Evolutionary conservation across 2,797 vertebrate genomes (phyloP).

Genomic region (Macropus fuliginosus): DNA sequence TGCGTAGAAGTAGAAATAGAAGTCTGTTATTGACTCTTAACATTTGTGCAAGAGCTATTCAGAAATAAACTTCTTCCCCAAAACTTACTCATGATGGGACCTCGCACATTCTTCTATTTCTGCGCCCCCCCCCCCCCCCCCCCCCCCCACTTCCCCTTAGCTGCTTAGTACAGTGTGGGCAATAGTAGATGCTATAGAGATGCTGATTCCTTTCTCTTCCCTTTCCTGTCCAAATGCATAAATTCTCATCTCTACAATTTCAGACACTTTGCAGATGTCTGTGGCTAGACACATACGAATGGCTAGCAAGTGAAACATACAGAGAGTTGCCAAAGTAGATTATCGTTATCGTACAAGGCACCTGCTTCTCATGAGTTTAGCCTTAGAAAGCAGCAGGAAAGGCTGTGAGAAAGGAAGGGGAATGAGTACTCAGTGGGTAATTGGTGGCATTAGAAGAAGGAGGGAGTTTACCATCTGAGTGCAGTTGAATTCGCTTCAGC

Average conservation of each 20-base stretch:
- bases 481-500: neutral
- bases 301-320: neutral
- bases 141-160: neutral
- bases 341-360: neutral
- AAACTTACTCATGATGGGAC: slow-evolving; percentile 64
- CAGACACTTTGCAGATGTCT: neutral
- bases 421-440: neutral
- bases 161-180: neutral
- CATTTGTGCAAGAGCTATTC: slow-evolving; percentile 32
- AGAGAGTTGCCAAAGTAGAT: neutral
- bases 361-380: neutral
- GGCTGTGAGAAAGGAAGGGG: neutral
- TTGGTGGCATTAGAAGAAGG: neutral
- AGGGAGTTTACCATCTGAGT: neutral
- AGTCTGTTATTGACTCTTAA: slow-evolving; percentile 14
- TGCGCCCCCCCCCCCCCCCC: neutral
- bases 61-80: slow-evolving; percentile 53
- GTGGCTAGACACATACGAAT: neutral
- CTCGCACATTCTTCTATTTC: neutral
- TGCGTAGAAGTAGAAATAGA: slow-evolving; percentile 13
- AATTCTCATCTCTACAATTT: neutral
- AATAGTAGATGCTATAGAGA: neutral
- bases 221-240: neutral
- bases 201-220: neutral
- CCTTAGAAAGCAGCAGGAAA: neutral